These are phyloP conservation scores for Ambastaia sidthimunki DNA, from an alignment of 2,797 vertebrate genomes.

Conservation along the genomic window DNA sequence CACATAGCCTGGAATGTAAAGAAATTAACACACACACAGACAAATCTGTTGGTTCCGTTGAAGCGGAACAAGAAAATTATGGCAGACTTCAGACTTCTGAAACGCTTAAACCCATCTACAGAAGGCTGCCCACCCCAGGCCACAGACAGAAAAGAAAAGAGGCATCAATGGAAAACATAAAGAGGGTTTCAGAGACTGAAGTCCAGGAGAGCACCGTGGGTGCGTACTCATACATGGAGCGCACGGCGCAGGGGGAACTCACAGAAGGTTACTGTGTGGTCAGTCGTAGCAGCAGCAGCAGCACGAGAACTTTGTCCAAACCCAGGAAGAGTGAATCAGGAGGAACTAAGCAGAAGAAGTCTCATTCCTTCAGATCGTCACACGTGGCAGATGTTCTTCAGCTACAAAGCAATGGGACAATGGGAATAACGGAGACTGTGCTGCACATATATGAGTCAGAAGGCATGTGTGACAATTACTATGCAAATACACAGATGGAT, in stretches of 20 bases:
- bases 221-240: conserved; percentile 84
- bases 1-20: conserved; percentile 61
- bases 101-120: conserved; percentile 46
- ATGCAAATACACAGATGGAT: conserved; percentile 66
- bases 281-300: conserved; percentile 83
- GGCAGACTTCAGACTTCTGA: conserved; percentile 41
- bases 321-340: conserved; percentile 65
- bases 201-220: conserved; percentile 81
- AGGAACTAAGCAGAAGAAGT: conserved; percentile 63
- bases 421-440: conserved; percentile 73
- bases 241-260: conserved; percentile 74
- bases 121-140: conserved; percentile 79
- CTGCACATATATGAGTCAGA: conserved; percentile 75
- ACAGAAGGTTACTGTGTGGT: conserved; percentile 83
- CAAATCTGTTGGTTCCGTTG: conserved; percentile 63
- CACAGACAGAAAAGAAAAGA: conserved; percentile 80
- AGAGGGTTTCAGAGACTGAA: conserved; percentile 80
- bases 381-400: conserved; percentile 73
- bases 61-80: conserved; percentile 55
- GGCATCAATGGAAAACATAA: conserved; percentile 81
- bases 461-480: conserved; percentile 71
- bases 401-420: conserved; percentile 69
- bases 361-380: conserved; percentile 59
- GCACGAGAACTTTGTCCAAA: conserved; percentile 77
- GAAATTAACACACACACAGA: conserved; percentile 66